Base-by-base conservation (phyloP, 2,888 invertebrate species). In the Dryobotodes eremita region DNA sequence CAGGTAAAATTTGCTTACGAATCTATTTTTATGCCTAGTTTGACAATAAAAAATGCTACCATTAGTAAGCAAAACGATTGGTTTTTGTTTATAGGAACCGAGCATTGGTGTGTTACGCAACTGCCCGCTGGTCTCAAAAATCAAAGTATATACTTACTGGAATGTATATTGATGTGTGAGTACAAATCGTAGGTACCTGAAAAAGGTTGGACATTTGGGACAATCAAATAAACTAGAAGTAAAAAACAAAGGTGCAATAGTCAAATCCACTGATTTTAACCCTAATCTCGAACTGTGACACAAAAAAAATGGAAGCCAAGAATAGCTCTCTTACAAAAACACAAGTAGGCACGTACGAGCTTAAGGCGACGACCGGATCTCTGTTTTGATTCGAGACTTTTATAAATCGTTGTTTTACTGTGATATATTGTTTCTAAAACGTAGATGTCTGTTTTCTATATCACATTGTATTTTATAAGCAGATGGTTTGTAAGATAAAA, bases 301-400 rank as follows among this genome's bases (percentile, higher is more conserved):
- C 62, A 77, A 79, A 77, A 77, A 82, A 84, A 82, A 71, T 82
- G 26, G 77, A 48, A 59, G 79, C 76, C 79, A 76, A 83, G 77
- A 88, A 91, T 91, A 91, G 74, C 73, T 65, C 72, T 65, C 78
- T 72, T 70, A 86, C 71, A 86, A 85, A 88, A 88, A 88, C 87
- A 83, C 79, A 85, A 88, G 85, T 83, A 90, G 79, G 84, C 88
- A 90, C 85, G 90, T 88, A 86, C 84, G 68, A 77, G 87, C 90
- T 91, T 90, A 89, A 84, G 79, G 88, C 80, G 82, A 80, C 83
- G 87, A 88, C 90, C 90, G 88, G 89, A 91, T 91, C 89, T 90
- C 86, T 89, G 90, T 91, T 91, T 91, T 91, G 90, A 91, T 90
- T 90, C 88, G 87, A 91, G 90, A 89, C 89, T 92, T 91, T 92